Base-by-base conservation (phyloP, 2,888 invertebrate species). In the Napeogenes sylphis region DNA sequence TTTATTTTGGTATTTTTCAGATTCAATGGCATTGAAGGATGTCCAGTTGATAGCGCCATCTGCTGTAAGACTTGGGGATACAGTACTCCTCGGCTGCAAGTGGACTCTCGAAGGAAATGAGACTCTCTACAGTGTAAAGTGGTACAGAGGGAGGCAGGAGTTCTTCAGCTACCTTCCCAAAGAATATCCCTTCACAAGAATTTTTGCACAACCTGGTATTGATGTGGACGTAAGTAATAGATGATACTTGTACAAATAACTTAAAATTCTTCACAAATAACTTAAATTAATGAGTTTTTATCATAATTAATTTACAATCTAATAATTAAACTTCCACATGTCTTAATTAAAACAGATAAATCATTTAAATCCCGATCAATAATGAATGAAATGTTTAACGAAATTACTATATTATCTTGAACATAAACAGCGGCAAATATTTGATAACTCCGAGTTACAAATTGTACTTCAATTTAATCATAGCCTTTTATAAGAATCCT, bases 101-200 rank as follows among this genome's bases (percentile, higher is more conserved):
- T 95, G 94, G 91, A 93, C 95, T 68, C 86, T 95, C 62, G 94
- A 94, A 78, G 92, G 93, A 30, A 90, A 90, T 58, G 94, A 95
- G 75, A 93, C 93, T 2, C 87, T 96, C 21, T 96, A 95, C 85
- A 94, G 95, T 67, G 94, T 96, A 67, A 95, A 95, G 84, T 96
- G 95, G 96, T 96, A 95, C 87, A 92, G 94, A 71, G 94, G 95
- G 2, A 75, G 91, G 59, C 92, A 93, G 73, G 95, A 96, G 84
- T 95, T 96, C 91, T 96, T 94, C 91, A 93, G 95, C 77, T 95
- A 92, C 77, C 91, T 95, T 71, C 95, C 95, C 4, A 95, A 95
- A 78, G 95, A 95, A 79, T 90, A 93, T 73, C 95, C 95, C 0
- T 93, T 93, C 70, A 94, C 94, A 13, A 93, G 93, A 76, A 93